A percentile compares a stretch with the other conserved stretches of the same genome.
Evolutionary conservation across 2,888 invertebrate species (phyloP).

Genomic region (Scelioninae gen. 1): DNA sequence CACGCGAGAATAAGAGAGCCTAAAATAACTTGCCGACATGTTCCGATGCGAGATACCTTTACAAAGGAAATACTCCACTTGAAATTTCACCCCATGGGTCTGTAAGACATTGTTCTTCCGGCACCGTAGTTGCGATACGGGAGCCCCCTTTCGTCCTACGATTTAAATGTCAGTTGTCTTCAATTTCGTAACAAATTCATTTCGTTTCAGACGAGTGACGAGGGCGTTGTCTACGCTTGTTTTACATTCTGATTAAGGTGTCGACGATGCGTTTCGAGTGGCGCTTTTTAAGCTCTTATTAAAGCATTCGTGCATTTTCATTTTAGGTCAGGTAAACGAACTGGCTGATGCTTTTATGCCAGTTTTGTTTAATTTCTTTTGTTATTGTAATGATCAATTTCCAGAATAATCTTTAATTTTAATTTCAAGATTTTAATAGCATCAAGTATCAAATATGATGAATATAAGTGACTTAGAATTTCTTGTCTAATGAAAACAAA

Average conservation of each 20-base stretch:
- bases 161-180: constrained; percentile 62
- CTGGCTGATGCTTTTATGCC: constrained; percentile 19
- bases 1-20: constrained; percentile 74
- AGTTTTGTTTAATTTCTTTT: constrained; percentile 29
- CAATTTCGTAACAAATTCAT: constrained; percentile 63
- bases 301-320: constrained; percentile 40
- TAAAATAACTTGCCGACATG: constrained; percentile 80
- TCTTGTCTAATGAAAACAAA: too few relatives aligned
- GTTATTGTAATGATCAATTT: too few relatives aligned
- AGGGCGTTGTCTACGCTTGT: constrained; percentile 35
- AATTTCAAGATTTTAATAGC: too few relatives aligned
- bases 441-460: too few relatives aligned
- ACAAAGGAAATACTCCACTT: constrained; percentile 44
- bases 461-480: too few relatives aligned
- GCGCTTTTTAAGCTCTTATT: constrained; percentile 47
- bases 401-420: too few relatives aligned
- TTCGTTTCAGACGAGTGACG: constrained; percentile 31
- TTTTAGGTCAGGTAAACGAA: too few relatives aligned
- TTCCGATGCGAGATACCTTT: constrained; percentile 64
- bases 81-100: constrained; percentile 5
- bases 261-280: constrained; percentile 44
- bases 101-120: constrained; percentile 58
- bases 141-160: constrained; percentile 63
- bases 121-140: constrained; percentile 35
- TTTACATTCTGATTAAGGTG: constrained; percentile 65